Evolutionary conservation across 2,888 invertebrate species (phyloP), one percentile per base, ranked within the genome.

Genomic region (Acanthosepion lycidas): DNA sequence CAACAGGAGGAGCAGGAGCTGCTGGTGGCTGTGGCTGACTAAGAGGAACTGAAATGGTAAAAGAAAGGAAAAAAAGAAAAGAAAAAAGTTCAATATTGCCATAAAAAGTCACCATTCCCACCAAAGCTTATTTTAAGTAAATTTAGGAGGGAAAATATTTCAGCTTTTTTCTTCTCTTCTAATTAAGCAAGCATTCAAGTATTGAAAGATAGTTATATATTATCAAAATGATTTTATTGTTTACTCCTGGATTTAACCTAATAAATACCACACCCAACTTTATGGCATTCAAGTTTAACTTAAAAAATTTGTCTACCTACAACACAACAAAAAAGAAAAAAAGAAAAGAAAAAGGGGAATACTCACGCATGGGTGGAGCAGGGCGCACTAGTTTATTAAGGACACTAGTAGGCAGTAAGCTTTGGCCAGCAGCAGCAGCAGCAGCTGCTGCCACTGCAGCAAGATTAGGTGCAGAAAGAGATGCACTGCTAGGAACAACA

Each of bases 1-100:
- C 98, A 8, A 97, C 92, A 92, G 96, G 95, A 94, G 95, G 94
- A 6, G 95, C 94, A 12, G 78, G n/a, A 20, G 94, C 26, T 42
- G 93, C 94, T 59, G 78, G n/a, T 23, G 94, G 28, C 42, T 55
- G 95, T 91, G 18, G 95, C 94, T 28, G 93, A 93, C 55, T n/a
- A 8, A 94, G 48, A 42, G 94, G n/a, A 55, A 94, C 59, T 64
- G 59, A n/a, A 59, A n/a, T 4, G 26, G 18, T 20, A 42, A 9
- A 48, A n/a, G 8, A n/a, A 20, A 9, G 4, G 26, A 1, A 28
- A 48, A 55, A n/a, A 59, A 59, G 2, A 23, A 59, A 59, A 20
- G n/a, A n/a, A 6, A 20, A 20, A 0, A 59, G 5, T 5, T 59
- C 20, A 6, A 59, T 20, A 59, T 59, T 59, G 23, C 59, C 26